phyloP scores from a whole-genome alignment of 2,888 invertebrate species.

The Celastrina argiolus region DNA sequence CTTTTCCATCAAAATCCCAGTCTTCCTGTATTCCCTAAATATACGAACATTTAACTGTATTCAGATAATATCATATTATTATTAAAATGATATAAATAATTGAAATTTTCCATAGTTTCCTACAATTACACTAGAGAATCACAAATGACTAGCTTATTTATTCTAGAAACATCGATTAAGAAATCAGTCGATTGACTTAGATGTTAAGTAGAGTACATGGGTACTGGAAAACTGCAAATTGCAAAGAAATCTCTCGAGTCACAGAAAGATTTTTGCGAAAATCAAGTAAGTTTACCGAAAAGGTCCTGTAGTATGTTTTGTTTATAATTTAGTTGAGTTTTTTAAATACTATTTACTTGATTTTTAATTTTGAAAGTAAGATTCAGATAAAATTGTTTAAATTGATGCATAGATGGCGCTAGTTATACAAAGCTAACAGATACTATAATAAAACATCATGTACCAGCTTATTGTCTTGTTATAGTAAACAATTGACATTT shows the following conservation, averaged over 20 bases:
- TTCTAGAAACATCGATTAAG: conserved; percentile 23
- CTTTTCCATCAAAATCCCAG: neutral
- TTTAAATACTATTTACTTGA: too few species aligned
- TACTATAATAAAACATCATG: too few species aligned
- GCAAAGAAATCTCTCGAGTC: neutral
- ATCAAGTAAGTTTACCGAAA: neutral
- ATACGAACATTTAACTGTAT: neutral
- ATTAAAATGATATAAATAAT: conserved; percentile 19
- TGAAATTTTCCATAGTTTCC: neutral
- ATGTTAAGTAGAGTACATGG: neutral
- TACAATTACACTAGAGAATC: conserved; percentile 22
- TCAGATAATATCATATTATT: conserved; percentile 5
- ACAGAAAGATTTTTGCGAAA: neutral
- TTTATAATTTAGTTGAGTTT: too few species aligned
- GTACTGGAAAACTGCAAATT: neutral
- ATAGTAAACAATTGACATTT: neutral
- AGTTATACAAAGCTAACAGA: too few species aligned
- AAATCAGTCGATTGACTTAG: conserved; percentile 26
- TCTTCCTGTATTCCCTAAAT: conserved; percentile 7
- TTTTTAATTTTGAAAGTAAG: too few species aligned
- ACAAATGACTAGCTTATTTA: conserved; percentile 25
- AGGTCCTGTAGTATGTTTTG: neutral
- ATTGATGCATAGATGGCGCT: too few species aligned
- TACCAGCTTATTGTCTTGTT: neutral
- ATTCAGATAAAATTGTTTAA: too few species aligned